These are phyloP conservation scores for Sminthurides aquaticus DNA, from an alignment of 2,888 invertebrate species.

Conservation along the genomic window DNA sequence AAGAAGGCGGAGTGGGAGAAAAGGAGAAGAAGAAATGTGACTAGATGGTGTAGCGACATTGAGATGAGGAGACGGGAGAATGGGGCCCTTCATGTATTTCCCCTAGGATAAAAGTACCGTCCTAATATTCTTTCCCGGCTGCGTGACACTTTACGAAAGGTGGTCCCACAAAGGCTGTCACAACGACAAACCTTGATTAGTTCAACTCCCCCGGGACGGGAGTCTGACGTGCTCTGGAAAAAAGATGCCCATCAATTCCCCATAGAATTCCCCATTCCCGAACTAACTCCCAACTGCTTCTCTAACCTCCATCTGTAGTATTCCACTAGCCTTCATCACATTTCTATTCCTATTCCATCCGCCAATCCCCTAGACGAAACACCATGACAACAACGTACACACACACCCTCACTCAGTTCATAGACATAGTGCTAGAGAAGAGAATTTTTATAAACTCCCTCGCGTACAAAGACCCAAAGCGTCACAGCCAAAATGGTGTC, in stretches of 20 bases:
- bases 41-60: background rate
- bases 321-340: background rate
- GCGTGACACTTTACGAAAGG: constrained; percentile 43
- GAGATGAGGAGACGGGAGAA: constrained; percentile 23
- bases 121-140: constrained; percentile 42
- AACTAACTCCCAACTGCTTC: constrained; percentile 29
- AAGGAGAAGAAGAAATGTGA: constrained; percentile 9
- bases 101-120: constrained; percentile 40
- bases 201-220: constrained; percentile 42
- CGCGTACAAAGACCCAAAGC: background rate
- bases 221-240: constrained; percentile 43
- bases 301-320: background rate
- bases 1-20: constrained; percentile 23
- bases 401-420: background rate
- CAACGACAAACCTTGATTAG: constrained; percentile 44
- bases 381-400: constrained; percentile 5
- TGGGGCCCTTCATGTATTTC: constrained; percentile 42
- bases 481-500: too few species aligned
- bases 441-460: constrained; percentile 1
- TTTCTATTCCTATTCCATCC: constrained; percentile 5
- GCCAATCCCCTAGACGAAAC: constrained; percentile 1
- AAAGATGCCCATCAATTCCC: constrained; percentile 43
- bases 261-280: constrained; percentile 38
- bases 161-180: constrained; percentile 44
- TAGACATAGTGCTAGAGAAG: background rate